phyloP scores from a whole-genome alignment of 2,888 invertebrate species.

The Pseudococcus longispinus region DNA sequence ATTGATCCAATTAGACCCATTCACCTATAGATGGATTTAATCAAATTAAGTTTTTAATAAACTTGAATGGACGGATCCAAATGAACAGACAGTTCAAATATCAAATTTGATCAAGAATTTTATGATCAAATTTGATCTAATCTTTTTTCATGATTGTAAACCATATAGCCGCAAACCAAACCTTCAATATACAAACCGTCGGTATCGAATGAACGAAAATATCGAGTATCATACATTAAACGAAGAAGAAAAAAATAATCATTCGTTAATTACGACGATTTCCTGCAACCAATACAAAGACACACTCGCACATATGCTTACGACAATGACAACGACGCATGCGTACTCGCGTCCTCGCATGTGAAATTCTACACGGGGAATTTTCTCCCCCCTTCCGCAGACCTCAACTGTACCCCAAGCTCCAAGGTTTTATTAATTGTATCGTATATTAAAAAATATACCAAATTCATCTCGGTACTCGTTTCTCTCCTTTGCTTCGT shows the following conservation, averaged over 20 bases:
- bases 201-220: neutral
- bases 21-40: no score
- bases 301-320: neutral
- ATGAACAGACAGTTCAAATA: no score
- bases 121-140: no score
- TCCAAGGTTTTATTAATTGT: conserved; percentile 43
- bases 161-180: neutral
- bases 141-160: no score
- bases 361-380: neutral
- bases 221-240: conserved; percentile 27
- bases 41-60: no score
- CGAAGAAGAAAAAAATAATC: neutral
- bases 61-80: no score
- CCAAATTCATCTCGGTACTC: conserved; percentile 13
- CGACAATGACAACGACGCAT: neutral
- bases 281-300: conserved; percentile 38
- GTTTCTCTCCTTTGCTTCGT: neutral
- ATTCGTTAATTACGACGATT: conserved; percentile 46
- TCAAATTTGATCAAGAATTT: no score
- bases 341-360: neutral
- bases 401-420: neutral
- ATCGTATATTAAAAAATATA: neutral
- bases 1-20: no score
- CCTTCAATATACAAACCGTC: neutral
- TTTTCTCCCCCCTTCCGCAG: neutral